These are phyloP conservation scores for Dreissena rostriformis DNA, from an alignment of 1,140 invertebrate species.

Conservation along the genomic window DNA sequence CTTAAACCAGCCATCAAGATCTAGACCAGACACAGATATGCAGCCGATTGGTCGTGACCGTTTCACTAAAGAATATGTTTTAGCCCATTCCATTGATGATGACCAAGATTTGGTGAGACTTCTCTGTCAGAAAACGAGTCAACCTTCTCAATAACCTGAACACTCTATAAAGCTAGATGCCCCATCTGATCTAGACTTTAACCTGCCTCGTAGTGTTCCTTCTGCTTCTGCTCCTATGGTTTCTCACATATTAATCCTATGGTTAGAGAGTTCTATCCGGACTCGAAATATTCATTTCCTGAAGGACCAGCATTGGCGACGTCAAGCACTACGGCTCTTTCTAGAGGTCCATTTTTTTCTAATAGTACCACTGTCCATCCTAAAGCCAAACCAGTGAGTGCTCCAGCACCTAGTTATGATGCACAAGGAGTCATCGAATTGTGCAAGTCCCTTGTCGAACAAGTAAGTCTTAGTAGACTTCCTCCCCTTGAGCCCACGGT, in stretches of 20 bases:
- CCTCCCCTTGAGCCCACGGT: slow-evolving; percentile 27
- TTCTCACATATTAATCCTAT: too few relatives aligned
- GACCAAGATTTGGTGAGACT: background rate
- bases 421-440: background rate
- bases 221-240: too few relatives aligned
- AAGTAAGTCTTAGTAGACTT: slow-evolving; percentile 32
- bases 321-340: background rate
- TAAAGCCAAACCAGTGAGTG: background rate
- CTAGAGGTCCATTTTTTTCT: background rate
- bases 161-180: too few relatives aligned
- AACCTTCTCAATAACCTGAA: background rate
- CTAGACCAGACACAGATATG: too few relatives aligned
- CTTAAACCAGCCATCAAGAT: too few relatives aligned
- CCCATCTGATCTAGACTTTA: too few relatives aligned
- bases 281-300: too few relatives aligned
- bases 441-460: background rate
- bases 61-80: too few relatives aligned
- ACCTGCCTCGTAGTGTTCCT: too few relatives aligned
- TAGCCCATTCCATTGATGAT: background rate
- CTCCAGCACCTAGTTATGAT: background rate
- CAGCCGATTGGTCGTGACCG: too few relatives aligned
- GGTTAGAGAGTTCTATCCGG: too few relatives aligned
- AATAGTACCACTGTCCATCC: background rate
- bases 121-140: background rate
- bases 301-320: too few relatives aligned